A percentile compares a stretch with the other conserved stretches of the same genome.
These are phyloP conservation scores for Platycercus adscitus DNA, from an alignment of 2,113 vertebrate species.

Conservation along the genomic window DNA sequence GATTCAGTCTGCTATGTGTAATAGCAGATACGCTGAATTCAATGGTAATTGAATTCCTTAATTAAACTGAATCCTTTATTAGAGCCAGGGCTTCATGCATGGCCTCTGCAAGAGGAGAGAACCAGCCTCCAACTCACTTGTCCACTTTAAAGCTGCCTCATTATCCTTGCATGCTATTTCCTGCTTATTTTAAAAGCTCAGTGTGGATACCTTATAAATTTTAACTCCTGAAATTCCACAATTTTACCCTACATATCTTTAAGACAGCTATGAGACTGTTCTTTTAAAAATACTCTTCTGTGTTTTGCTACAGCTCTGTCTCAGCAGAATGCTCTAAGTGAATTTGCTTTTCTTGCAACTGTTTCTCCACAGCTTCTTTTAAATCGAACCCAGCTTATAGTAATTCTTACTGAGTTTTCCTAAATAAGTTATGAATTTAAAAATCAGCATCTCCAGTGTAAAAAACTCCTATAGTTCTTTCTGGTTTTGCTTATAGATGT, in stretches of 20 bases:
- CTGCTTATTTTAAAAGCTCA: neutral
- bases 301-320: neutral
- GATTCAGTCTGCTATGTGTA: neutral
- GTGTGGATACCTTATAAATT: rapidly evolving
- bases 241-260: neutral
- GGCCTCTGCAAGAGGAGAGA: neutral
- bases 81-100: neutral
- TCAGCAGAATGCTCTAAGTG: neutral
- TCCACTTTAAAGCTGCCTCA: neutral
- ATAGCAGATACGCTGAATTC: neutral
- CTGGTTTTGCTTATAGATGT: neutral
- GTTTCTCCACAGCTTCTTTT: neutral
- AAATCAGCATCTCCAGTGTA: neutral
- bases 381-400: neutral
- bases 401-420: neutral
- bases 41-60: neutral
- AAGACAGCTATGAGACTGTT: neutral
- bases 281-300: neutral
- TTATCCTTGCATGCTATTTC: neutral
- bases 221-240: neutral
- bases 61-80: neutral
- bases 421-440: neutral
- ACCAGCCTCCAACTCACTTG: neutral
- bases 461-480: neutral
- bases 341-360: neutral